Evolutionary conservation across 1,140 invertebrate species (phyloP), one percentile per base, ranked within the genome.

Genomic region (Euschistus heros): DNA sequence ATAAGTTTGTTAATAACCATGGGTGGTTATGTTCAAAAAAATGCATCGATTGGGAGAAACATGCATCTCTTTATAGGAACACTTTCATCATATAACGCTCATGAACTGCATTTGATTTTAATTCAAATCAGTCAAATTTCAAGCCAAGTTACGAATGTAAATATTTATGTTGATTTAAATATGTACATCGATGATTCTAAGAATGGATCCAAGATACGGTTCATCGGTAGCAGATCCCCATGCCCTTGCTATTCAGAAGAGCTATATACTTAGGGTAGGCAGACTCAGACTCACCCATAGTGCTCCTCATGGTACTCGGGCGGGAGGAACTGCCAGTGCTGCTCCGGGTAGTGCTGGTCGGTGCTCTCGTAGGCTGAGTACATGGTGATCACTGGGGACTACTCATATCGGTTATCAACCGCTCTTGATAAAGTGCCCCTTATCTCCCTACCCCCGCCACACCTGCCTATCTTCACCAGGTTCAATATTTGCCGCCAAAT

Each of bases 311-410:
- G 20, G 24, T 22, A 24, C 24, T 22, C 54, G 10, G 54, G 54
- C 18, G 54, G 54, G 7, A 57, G 54, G 54, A 57, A 57, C 20
- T 57, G 54, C 54, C 54, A 57, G 18, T 57, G 54, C 20, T 57
- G 54, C 14, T 57, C 54, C 18, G 54, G 20, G 24, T 57, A 57
- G 54, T 27, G 54, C 24, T 22, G 54, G 24, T 57, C 54, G 14
- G 54, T 24, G 1, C 4, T 17, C 24, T 57, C 54, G 54, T 57
- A 57, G 18, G 22, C 54, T 17, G 54, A 22, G 54, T 57, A 57
- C 54, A 57, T 57, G 22, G 6, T 57, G 22, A 8, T 57, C 54
- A 57, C 54, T 57, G 54, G n/a, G n/a, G n/a, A 57, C 5, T 57
- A 22, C 54, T 57, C 14, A 26, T 24, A 57, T 26, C n/a, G 47